Evolutionary conservation across 1,140 invertebrate genomes (phyloP).

Genomic region (Brachionus manjavacas): DNA sequence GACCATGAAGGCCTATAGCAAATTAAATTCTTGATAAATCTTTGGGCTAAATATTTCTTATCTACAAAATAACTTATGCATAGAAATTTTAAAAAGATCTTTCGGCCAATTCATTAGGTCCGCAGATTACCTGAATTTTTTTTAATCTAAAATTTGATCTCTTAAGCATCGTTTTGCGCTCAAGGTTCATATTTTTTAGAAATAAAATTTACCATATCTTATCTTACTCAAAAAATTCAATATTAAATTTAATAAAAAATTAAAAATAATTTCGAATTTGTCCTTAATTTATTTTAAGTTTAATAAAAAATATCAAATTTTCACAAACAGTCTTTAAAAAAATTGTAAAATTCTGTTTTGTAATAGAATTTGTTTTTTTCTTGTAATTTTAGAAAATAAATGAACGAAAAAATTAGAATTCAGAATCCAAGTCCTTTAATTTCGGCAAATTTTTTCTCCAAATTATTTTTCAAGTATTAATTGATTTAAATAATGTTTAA

Average conservation of each 20-base stretch:
- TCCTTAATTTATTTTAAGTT: too few species aligned
- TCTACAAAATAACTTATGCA: neutral
- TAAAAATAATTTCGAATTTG: too few species aligned
- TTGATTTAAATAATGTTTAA: neutral
- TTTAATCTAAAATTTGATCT: neutral
- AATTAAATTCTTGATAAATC: neutral
- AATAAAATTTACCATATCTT: too few species aligned
- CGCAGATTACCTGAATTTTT: neutral
- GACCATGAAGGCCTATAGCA: neutral
- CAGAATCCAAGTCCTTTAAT: conserved; percentile 5
- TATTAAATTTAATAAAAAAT: too few species aligned
- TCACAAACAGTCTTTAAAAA: too few species aligned
- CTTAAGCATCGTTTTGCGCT: neutral
- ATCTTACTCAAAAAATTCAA: too few species aligned
- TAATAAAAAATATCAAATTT: too few species aligned
- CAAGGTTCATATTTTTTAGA: neutral
- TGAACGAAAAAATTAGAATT: neutral
- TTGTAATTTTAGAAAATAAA: neutral
- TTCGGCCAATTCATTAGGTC: neutral
- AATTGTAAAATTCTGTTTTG: too few species aligned
- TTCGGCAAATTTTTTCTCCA: neutral
- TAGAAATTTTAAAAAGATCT: neutral
- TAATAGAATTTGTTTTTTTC: too few species aligned
- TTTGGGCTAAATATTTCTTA: neutral
- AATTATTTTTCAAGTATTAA: neutral